Conservation (phyloP, 2,888 invertebrate genomes). For the Pseudoips prasinana region DNA sequence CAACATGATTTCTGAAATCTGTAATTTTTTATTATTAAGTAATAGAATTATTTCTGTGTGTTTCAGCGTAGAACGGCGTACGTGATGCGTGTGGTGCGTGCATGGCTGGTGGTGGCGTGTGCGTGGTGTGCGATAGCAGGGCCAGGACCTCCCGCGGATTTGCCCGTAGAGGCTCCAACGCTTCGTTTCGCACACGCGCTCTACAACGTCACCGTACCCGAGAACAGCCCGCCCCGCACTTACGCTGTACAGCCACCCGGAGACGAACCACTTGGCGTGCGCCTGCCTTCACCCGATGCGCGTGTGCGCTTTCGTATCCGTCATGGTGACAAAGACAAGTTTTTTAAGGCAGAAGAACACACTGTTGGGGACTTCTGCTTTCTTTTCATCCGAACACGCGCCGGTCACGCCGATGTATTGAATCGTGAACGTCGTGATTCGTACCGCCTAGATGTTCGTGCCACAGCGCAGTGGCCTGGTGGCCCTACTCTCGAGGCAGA, state of each 20-base stretch:
- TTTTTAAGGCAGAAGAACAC: conserved; percentile 95
- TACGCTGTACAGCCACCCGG: conserved; percentile 87
- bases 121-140: conserved; percentile 39
- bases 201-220: conserved; percentile 95
- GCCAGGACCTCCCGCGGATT: conserved; percentile 40
- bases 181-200: conserved; percentile 86
- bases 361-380: conserved; percentile 97
- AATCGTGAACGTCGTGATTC: conserved; percentile 95
- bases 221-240: conserved; percentile 96
- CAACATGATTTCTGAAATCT: too few relatives aligned
- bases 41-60: conserved; percentile 8
- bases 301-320: conserved; percentile 92
- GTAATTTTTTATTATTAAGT: too few relatives aligned
- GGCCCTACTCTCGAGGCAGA: conserved; percentile 86
- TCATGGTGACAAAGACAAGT: conserved; percentile 92
- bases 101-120: conserved; percentile 21
- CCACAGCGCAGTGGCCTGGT: conserved; percentile 79
- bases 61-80: conserved; percentile 21
- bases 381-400: conserved; percentile 92
- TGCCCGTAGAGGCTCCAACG: conserved; percentile 25
- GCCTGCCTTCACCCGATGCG: conserved; percentile 57
- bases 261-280: conserved; percentile 91
- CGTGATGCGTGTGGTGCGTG: conserved; percentile 29
- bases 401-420: conserved; percentile 92
- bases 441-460: conserved; percentile 89